A percentile compares a stretch with the other conserved stretches of the same genome.
Conservation (phyloP, 2,797 vertebrate genomes). For the Chaunax sp. region DNA sequence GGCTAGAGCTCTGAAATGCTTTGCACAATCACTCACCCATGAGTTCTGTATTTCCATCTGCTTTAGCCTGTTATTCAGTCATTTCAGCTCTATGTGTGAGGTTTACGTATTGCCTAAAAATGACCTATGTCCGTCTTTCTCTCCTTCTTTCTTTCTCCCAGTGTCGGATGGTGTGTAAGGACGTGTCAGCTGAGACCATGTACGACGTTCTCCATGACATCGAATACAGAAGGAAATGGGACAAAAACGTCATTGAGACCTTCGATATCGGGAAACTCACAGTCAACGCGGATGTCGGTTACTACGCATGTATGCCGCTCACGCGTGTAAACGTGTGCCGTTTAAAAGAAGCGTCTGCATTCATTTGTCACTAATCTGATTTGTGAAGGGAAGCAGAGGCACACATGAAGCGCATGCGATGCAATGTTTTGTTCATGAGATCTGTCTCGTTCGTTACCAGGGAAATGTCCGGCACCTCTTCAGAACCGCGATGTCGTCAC, state of each 20-base stretch:
- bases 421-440: conserved; percentile 1
- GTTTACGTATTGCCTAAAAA: background rate
- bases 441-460: conserved; percentile 70
- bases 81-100: background rate
- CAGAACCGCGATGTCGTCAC: conserved; percentile 95
- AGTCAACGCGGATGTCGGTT: conserved; percentile 94
- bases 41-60: background rate
- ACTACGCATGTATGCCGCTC: conserved; percentile 88
- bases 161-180: conserved; percentile 93
- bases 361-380: conserved; percentile 17
- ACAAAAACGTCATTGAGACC: conserved; percentile 95
- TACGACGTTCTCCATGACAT: conserved; percentile 96
- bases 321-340: background rate
- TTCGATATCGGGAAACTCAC: conserved; percentile 96
- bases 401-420: background rate
- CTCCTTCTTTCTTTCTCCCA: conserved; percentile 57
- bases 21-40: background rate
- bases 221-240: conserved; percentile 95
- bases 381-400: conserved; percentile 3
- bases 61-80: background rate
- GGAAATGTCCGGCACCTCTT: conserved; percentile 94
- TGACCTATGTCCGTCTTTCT: background rate
- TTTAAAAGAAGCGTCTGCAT: background rate
- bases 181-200: conserved; percentile 89
- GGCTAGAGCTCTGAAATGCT: background rate